Evolutionary conservation across 1,140 invertebrate species (phyloP), one percentile per base, ranked within the genome.

Genomic region (Nebria ingens): DNA sequence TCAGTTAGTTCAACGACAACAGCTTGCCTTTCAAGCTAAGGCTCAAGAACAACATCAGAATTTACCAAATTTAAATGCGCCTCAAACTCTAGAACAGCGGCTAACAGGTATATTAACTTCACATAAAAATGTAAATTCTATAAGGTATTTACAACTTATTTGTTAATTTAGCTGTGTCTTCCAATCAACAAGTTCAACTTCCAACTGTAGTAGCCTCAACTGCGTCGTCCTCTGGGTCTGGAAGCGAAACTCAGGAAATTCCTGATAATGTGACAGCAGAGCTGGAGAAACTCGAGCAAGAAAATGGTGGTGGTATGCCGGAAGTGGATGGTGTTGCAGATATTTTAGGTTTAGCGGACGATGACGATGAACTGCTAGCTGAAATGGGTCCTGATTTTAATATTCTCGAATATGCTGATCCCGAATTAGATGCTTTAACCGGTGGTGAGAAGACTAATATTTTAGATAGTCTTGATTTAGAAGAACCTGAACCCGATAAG

Each of bases 321-420:
- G 86, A 87, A 74, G 81, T 86, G 62, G 81, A 81, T 66, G 78
- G 77, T 6, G 87, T 88, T 42, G 82, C 79, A 62, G 85, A 87
- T 67, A 85, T 90, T 68, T 74, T 91, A 54, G 89, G 90, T 53
- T 73, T 91, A 21, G 87, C 83, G 2, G 84, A 89, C 21, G 89
- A 91, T 59, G 90, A 93, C 66, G 91, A 93, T 67, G 90, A 93
- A 66, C 78, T 93, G 57, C 74, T 76, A 76, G 90, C 86, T 23
- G 87, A 91, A 76, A 89, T 93, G 77, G 91, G 91, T 13, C 86
- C 91, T 65, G 92, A 95, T 71, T 97, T 97, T 72, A 96, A 97
- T 69, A 95, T 97, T 64, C 69, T 97, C 34, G 90, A 94, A 71
- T 97, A 95, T 74, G 93, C 91, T 0, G 93, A 97, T 79, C 89